Conservation (phyloP, 2,888 invertebrate species). For the Antheraea yamamai region DNA sequence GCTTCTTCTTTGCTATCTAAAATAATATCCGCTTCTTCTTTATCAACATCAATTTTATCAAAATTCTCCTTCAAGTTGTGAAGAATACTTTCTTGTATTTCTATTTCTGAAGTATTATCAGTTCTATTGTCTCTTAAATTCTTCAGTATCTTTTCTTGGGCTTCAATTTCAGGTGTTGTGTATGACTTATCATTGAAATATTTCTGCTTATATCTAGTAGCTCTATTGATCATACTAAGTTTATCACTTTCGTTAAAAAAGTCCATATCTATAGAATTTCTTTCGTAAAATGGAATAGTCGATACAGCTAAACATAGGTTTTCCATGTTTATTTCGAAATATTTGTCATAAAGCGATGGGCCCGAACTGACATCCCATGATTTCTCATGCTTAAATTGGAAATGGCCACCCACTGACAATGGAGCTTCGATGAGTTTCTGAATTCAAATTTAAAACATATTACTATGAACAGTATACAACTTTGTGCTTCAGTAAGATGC, state of each 20-base stretch:
- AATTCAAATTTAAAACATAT: constrained; percentile 32
- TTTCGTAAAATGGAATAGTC: constrained; percentile 70
- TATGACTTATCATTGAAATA: constrained; percentile 65
- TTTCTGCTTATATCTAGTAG: constrained; percentile 67
- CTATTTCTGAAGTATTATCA: constrained; percentile 18
- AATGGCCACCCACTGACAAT: constrained; percentile 70
- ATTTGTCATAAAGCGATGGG: constrained; percentile 70
- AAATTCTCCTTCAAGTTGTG: constrained; percentile 21
- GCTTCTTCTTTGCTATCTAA: constrained; percentile 20
- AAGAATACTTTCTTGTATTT: constrained; percentile 19
- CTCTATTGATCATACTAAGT: constrained; percentile 64
- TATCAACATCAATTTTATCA: constrained; percentile 17
- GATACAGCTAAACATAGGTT: constrained; percentile 61
- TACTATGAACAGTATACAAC: not conserved
- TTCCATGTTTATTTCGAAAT: constrained; percentile 71
- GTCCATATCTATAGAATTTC: constrained; percentile 58
- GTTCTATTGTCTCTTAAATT: constrained; percentile 38
- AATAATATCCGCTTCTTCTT: constrained; percentile 21
- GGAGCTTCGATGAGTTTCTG: constrained; percentile 73
- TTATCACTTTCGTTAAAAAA: constrained; percentile 64
- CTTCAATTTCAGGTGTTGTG: constrained; percentile 59
- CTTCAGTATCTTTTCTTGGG: constrained; percentile 53
- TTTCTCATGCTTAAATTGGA: constrained; percentile 79
- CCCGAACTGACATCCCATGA: constrained; percentile 67
- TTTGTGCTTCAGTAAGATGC: not conserved